Evolutionary conservation across 2,888 invertebrate species (phyloP).

Genomic region (Lithophane ornitopus): DNA sequence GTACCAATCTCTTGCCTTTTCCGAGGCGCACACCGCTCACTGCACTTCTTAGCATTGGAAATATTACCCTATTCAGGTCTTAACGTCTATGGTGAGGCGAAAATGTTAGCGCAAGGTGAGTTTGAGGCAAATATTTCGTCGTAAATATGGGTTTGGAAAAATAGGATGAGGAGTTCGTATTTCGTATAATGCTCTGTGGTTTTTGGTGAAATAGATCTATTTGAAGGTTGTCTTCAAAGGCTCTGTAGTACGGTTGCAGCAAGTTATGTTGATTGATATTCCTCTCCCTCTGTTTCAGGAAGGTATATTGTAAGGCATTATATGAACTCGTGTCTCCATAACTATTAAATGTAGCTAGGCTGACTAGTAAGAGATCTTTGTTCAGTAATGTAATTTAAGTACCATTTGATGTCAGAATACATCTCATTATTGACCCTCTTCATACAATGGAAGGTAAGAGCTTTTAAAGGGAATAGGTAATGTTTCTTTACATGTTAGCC

Average conservation of each 20-base stretch:
- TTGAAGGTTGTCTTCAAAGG: background rate
- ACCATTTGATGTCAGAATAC: background rate
- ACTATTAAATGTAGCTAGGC: background rate
- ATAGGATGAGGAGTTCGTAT: background rate
- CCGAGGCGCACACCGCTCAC: slow-evolving; percentile 74
- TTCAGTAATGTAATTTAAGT: slow-evolving; percentile 8
- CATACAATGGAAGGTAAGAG: background rate
- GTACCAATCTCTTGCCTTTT: slow-evolving; percentile 84
- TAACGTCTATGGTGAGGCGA: slow-evolving; percentile 70
- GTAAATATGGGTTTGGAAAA: slow-evolving; percentile 35
- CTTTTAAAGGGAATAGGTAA: slow-evolving; percentile 8
- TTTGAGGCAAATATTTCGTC: slow-evolving; percentile 38
- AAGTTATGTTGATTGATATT: background rate
- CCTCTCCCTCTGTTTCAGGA: too few relatives aligned
- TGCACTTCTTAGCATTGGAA: slow-evolving; percentile 78
- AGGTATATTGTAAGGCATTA: background rate
- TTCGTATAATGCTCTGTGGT: background rate
- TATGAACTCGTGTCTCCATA: background rate
- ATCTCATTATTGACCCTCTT: slow-evolving; percentile 13
- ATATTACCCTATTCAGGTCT: slow-evolving; percentile 80
- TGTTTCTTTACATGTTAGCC: background rate
- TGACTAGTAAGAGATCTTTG: background rate
- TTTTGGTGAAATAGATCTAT: background rate
- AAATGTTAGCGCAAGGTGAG: slow-evolving; percentile 54
- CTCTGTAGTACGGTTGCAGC: background rate